Conservation (phyloP, 2,113 vertebrate species). For the Chaetodon auriga region DNA sequence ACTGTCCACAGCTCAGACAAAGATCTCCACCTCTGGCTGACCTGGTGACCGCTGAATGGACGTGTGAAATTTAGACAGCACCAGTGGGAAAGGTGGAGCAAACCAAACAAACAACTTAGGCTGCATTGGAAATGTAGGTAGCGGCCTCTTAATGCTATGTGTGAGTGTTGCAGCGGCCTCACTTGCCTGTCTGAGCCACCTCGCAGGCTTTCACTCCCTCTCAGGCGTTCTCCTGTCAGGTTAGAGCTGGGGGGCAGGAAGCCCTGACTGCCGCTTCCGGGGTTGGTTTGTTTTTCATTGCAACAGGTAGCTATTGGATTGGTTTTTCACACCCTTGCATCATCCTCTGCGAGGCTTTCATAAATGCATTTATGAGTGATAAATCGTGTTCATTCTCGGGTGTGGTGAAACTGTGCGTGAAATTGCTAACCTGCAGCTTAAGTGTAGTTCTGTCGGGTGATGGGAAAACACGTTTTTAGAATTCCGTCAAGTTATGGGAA, state of each 20-base stretch:
- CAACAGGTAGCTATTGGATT: conserved; percentile 54
- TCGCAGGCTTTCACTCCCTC: conserved; percentile 12
- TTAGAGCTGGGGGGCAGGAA: conserved; percentile 50
- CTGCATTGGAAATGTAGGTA: neutral
- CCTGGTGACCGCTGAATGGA: neutral
- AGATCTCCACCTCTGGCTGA: conserved; percentile 3
- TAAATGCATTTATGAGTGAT: conserved; percentile 60
- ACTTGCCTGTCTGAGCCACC: neutral
- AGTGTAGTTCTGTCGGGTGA: neutral
- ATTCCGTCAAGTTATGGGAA: neutral
- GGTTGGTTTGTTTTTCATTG: conserved; percentile 40
- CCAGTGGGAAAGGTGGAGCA: neutral
- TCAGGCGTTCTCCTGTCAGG: conserved; percentile 49
- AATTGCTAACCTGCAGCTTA: conserved; percentile 30
- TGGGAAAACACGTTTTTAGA: neutral
- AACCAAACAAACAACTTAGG: neutral
- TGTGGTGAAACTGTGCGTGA: conserved; percentile 11
- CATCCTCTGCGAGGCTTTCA: conserved; percentile 43
- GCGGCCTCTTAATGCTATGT: neutral
- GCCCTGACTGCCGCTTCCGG: conserved; percentile 12
- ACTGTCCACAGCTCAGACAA: neutral
- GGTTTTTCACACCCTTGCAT: conserved; percentile 70
- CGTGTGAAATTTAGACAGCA: neutral
- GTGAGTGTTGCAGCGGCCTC: neutral
- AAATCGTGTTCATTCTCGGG: conserved; percentile 32